Base-by-base conservation (phyloP, 2,113 vertebrate genomes). In the Puma concolor region DNA sequence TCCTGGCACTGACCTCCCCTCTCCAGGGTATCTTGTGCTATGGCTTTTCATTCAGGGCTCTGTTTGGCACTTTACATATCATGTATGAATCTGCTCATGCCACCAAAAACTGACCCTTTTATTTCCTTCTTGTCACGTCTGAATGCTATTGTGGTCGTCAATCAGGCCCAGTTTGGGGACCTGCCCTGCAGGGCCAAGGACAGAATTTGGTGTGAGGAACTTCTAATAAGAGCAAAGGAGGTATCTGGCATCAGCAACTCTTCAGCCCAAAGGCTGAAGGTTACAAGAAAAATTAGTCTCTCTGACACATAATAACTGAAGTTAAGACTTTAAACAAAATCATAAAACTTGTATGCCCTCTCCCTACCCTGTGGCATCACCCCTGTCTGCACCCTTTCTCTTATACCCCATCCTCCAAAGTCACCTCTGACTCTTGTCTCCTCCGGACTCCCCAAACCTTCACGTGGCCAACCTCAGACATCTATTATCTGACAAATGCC, bases 241-340 rank as follows among this genome's bases (percentile, higher is more conserved):
- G 11, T 6, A 48, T 29, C 10, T 85, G 57, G 1, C 21, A 54
- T 81, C 12, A 72, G 21, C 7, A 82, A 77, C 74, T 4, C 17
- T 85, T 94, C 44, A 85, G 27, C 23, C 67, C 33, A 84, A 74
- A 86, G 52, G 36, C 13, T 60, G 23, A 95, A 92, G 14, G 38
- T 94, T 6, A 93, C 36, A 91, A 94, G 79, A 88, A 94, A 91
- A 87, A 33, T 36, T 79, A 33, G 16, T 92, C 38, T 93, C 33
- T 7, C 7, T 80, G 41, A 60, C 50, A 84, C 16, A 83, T 41
- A 91, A 72, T 79, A 85, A 81, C 36, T 88, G 54, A 94, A 88
- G 12, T 82, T 87, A 83, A 94, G 63, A 88, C 38, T 44, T 88
- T 82, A 72, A 84, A 87, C 41, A 94, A 82, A 86, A 86, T 92